Evolutionary conservation across 2,113 vertebrate species (phyloP).

Genomic region (Eulacestoma nigropectus): DNA sequence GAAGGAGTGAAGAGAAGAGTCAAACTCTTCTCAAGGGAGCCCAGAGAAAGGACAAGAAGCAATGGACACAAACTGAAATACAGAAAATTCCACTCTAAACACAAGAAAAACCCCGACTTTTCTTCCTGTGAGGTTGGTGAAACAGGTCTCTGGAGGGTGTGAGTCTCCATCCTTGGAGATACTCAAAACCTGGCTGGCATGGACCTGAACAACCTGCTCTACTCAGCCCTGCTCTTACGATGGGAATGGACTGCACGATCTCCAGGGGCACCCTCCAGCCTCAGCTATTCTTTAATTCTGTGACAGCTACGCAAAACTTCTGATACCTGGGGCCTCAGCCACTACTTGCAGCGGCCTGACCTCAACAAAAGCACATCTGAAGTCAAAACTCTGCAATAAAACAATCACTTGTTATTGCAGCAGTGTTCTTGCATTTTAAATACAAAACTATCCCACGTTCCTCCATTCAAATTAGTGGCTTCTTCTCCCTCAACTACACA

Average conservation of each 20-base stretch:
- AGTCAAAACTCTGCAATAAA: not conserved
- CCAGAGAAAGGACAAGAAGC: not conserved
- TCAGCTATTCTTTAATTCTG: not conserved
- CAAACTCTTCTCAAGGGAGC: not conserved
- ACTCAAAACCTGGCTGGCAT: not conserved
- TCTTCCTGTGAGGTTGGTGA: not conserved
- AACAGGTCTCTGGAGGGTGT: not conserved
- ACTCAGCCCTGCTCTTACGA: not conserved
- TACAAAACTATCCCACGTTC: not conserved
- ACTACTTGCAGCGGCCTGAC: not conserved
- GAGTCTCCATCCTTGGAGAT: not conserved
- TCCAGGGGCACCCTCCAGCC: not conserved
- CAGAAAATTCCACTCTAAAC: not conserved
- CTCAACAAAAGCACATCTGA: not conserved
- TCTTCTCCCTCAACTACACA: not conserved
- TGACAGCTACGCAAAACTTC: not conserved
- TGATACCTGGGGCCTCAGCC: not conserved
- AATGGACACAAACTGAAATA: not conserved
- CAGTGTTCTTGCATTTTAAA: not conserved
- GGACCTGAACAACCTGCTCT: not conserved
- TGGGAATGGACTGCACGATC: not conserved
- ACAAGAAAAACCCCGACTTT: not conserved
- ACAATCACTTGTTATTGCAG: not conserved
- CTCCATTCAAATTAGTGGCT: not conserved
- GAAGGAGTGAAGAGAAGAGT: not conserved